Evolutionary conservation across 2,888 invertebrate species (phyloP).

Genomic region (Dryobotodes eremita): DNA sequence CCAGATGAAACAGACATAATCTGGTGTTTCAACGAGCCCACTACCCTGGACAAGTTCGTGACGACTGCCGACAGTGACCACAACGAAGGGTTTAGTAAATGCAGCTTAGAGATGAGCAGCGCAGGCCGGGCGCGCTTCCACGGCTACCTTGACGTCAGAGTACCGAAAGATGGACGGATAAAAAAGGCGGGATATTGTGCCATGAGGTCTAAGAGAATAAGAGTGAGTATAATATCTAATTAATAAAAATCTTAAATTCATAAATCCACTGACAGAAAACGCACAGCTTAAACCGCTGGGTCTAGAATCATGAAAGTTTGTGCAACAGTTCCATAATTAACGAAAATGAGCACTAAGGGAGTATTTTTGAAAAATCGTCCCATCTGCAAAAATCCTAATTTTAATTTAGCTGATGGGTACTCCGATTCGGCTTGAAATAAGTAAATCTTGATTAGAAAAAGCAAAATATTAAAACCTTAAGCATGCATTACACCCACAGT

Average conservation of each 20-base stretch:
- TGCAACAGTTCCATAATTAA: neutral
- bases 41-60: conserved; percentile 93
- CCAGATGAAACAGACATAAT: conserved; percentile 93
- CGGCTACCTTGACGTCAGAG: conserved; percentile 92
- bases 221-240: conserved; percentile 85
- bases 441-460: too few relatives aligned
- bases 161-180: conserved; percentile 95
- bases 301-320: neutral
- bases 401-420: neutral
- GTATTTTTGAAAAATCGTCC: neutral
- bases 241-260: neutral
- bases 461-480: neutral
- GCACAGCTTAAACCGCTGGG: neutral
- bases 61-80: conserved; percentile 95
- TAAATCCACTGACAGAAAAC: neutral
- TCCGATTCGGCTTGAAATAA: neutral
- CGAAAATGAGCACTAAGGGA: neutral
- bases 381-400: neutral
- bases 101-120: conserved; percentile 92
- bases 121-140: conserved; percentile 93
- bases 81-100: conserved; percentile 95
- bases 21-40: conserved; percentile 93
- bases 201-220: conserved; percentile 92
- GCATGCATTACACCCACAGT: neutral
- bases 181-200: conserved; percentile 96